These are phyloP conservation scores for Stylophora pistillata DNA, from an alignment of 64 coral and sea anemone species.

Conservation along the genomic window DNA sequence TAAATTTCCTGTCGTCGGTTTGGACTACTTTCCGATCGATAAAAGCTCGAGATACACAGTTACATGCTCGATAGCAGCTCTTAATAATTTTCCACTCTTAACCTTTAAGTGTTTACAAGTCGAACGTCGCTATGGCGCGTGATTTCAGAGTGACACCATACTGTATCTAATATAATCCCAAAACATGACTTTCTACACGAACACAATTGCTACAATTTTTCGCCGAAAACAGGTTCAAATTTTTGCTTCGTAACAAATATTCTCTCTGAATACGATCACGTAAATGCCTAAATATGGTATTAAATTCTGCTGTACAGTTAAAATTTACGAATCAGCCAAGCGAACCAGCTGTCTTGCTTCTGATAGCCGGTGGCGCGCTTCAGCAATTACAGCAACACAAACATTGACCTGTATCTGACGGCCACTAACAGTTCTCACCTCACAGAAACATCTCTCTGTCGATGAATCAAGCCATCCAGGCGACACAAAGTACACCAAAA, in stretches of 20 bases:
- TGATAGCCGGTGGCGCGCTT: not conserved
- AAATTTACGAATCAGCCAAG: not conserved
- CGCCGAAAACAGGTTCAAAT: too few relatives aligned
- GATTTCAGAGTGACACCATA: too few relatives aligned
- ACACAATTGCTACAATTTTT: too few relatives aligned
- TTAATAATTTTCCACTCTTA: too few relatives aligned
- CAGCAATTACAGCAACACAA: not conserved
- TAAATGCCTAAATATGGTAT: not conserved
- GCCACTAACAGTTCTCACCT: slow-evolving; percentile 32
- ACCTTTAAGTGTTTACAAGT: too few relatives aligned
- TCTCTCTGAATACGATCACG: not conserved
- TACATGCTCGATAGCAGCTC: too few relatives aligned
- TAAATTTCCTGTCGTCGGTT: too few relatives aligned
- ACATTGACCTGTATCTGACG: not conserved
- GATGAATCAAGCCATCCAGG: slow-evolving; percentile 35
- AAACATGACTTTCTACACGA: too few relatives aligned
- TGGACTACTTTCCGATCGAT: too few relatives aligned
- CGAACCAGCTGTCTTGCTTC: not conserved
- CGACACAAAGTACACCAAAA: slow-evolving; percentile 37
- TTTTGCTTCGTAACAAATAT: not conserved
- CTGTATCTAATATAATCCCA: too few relatives aligned
- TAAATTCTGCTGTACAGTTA: not conserved
- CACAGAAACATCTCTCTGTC: slow-evolving; percentile 81
- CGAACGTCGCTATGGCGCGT: too few relatives aligned
- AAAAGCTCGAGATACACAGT: too few relatives aligned